Percentiles rank a stretch among this genome's conserved stretches.
These are phyloP conservation scores for Lepidocyrtoides sp. DNA, from an alignment of 2,888 invertebrate genomes.

Conservation along the genomic window DNA sequence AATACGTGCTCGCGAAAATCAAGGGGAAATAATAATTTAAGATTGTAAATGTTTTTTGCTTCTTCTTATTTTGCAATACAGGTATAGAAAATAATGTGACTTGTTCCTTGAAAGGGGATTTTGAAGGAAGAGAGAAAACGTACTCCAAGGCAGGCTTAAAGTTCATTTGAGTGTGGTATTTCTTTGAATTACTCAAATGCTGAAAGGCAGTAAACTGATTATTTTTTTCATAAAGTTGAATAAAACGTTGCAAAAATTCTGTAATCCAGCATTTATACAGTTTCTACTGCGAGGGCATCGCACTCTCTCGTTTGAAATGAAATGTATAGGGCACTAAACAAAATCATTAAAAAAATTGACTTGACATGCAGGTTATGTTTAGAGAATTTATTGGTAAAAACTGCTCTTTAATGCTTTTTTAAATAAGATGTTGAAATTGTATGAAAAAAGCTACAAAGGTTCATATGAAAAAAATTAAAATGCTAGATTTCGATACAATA, in stretches of 20 bases:
- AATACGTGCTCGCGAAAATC: neutral
- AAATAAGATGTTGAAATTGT: too few relatives aligned
- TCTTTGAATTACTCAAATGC: neutral
- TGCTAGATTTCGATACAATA: too few relatives aligned
- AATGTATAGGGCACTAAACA: too few relatives aligned
- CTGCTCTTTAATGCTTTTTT: too few relatives aligned
- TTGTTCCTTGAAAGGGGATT: neutral
- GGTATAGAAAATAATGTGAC: neutral
- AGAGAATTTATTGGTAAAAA: too few relatives aligned
- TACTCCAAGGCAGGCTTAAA: neutral
- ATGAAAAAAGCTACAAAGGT: too few relatives aligned
- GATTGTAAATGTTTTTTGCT: too few relatives aligned
- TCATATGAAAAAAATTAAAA: too few relatives aligned
- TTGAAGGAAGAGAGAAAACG: neutral
- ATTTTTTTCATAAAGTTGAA: neutral
- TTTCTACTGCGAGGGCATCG: slow-evolving; percentile 23
- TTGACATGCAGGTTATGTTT: too few relatives aligned
- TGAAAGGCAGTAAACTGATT: neutral
- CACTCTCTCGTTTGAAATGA: neutral
- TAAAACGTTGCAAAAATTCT: neutral
- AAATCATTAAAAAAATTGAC: too few relatives aligned
- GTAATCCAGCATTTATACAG: neutral
- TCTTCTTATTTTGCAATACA: neutral
- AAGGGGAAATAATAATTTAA: too few relatives aligned
- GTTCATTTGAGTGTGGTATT: neutral